phyloP scores from a whole-genome alignment of 1,140 invertebrate genomes.

The Littorina saxatilis region DNA sequence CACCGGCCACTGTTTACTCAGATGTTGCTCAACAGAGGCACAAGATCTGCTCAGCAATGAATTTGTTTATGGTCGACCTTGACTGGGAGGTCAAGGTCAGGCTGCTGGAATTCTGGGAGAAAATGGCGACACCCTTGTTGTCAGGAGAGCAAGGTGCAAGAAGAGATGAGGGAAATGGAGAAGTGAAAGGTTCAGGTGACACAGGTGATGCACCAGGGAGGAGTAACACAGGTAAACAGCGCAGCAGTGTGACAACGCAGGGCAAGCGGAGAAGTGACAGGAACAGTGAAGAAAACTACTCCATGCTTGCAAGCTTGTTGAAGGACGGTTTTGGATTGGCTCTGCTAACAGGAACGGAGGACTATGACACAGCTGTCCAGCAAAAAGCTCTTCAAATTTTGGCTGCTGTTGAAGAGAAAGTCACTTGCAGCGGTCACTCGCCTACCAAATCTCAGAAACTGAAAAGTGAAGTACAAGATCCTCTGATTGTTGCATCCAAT shows the following conservation, averaged over 20 bases:
- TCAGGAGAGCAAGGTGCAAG: not conserved
- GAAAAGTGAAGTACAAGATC: too few relatives aligned
- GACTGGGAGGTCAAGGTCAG: conserved; percentile 53
- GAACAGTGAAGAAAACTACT: not conserved
- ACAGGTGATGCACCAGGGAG: not conserved
- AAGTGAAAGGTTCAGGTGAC: not conserved
- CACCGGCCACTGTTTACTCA: not conserved
- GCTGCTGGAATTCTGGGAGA: conserved; percentile 41
- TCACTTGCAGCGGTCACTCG: not conserved
- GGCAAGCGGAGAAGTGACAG: not conserved
- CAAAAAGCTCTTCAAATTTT: conserved; percentile 34
- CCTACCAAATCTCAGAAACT: conserved; percentile 11
- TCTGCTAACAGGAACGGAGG: conserved; percentile 10
- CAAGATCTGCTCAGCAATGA: conserved; percentile 16
- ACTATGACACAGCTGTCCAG: conserved; percentile 34
- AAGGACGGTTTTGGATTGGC: conserved; percentile 23
- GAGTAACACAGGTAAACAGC: not conserved
- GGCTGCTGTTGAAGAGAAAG: not conserved
- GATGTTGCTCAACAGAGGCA: not conserved
- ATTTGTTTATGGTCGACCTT: conserved; percentile 38
- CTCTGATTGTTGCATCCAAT: too few relatives aligned
- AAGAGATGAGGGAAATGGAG: not conserved
- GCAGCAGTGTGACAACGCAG: not conserved
- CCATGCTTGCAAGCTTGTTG: not conserved
- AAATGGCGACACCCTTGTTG: not conserved